Percentiles rank a stretch among this genome's conserved stretches.
These are phyloP conservation scores for Phataginus tricuspis DNA, from an alignment of 2,797 vertebrate genomes.

Conservation along the genomic window DNA sequence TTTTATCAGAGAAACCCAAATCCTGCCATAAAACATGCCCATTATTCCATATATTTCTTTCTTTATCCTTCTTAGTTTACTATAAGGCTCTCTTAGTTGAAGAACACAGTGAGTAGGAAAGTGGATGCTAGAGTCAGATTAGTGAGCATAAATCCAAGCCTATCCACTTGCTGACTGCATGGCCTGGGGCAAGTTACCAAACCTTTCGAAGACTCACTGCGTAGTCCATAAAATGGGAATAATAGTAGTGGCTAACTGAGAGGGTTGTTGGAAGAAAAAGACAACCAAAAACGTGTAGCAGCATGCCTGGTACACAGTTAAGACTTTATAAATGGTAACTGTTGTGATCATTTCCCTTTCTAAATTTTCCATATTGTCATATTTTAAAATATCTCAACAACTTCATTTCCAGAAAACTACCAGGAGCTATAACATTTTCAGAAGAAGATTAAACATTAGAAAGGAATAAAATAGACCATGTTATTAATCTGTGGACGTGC, in stretches of 20 bases:
- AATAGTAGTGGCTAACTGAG: neutral
- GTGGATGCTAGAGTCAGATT: neutral
- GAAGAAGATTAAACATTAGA: conserved; percentile 5
- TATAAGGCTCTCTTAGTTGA: neutral
- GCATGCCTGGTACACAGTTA: neutral
- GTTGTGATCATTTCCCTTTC: neutral
- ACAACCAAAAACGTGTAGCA: neutral
- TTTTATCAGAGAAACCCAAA: neutral
- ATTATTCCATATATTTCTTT: neutral
- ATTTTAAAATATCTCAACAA: neutral
- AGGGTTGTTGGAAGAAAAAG: neutral
- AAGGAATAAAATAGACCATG: neutral
- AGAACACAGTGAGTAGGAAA: neutral
- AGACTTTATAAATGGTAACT: neutral
- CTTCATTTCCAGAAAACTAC: neutral
- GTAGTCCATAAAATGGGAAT: neutral
- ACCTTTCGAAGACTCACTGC: neutral
- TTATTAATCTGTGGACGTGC: conserved; percentile 42
- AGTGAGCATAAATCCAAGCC: neutral
- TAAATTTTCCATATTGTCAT: neutral
- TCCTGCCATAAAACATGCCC: neutral
- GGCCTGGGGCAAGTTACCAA: neutral
- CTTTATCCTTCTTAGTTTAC: neutral
- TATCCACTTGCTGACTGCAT: neutral
- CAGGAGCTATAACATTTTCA: neutral